Conservation (phyloP, 2,797 vertebrate species). For the Centroberyx gerrardi region DNA sequence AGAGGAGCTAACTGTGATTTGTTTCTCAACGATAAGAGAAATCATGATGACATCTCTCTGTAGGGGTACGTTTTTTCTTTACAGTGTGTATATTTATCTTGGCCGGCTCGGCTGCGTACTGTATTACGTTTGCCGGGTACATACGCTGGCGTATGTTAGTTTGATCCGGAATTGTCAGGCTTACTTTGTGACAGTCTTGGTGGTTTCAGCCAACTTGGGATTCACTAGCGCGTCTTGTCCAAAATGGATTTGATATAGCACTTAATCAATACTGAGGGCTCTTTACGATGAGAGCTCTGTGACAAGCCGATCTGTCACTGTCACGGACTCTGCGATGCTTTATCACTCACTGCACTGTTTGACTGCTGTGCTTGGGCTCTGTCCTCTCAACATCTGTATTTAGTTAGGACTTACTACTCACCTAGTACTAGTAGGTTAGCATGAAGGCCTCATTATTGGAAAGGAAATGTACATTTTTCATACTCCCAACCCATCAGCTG, state of each 20-base stretch:
- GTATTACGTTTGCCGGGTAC: conserved; percentile 1
- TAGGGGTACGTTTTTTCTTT: conserved; percentile 71
- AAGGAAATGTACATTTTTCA: neutral
- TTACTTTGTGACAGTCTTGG: neutral
- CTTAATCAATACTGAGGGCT: conserved; percentile 51
- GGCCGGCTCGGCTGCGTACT: neutral
- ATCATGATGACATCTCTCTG: conserved; percentile 73
- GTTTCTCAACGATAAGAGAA: conserved; percentile 62
- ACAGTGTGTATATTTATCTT: conserved; percentile 29
- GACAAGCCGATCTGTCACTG: conserved; percentile 53
- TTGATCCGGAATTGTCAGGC: conserved; percentile 18
- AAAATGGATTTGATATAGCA: conserved; percentile 43
- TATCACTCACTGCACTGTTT: conserved; percentile 33
- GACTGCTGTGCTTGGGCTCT: conserved; percentile 13
- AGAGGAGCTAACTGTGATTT: conserved; percentile 55
- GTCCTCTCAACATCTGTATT: conserved; percentile 17
- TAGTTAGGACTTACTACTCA: conserved; percentile 23
- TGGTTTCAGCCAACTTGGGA: conserved; percentile 32
- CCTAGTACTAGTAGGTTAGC: neutral
- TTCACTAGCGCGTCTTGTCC: conserved; percentile 19
- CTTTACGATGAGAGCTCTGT: conserved; percentile 10
- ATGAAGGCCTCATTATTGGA: conserved; percentile 1
- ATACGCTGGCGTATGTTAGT: neutral
- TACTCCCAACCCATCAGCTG: conserved; percentile 2
- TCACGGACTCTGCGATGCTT: conserved; percentile 28